Conservation (phyloP, 2,797 vertebrate species). For the Gymnopithys bicolor region DNA sequence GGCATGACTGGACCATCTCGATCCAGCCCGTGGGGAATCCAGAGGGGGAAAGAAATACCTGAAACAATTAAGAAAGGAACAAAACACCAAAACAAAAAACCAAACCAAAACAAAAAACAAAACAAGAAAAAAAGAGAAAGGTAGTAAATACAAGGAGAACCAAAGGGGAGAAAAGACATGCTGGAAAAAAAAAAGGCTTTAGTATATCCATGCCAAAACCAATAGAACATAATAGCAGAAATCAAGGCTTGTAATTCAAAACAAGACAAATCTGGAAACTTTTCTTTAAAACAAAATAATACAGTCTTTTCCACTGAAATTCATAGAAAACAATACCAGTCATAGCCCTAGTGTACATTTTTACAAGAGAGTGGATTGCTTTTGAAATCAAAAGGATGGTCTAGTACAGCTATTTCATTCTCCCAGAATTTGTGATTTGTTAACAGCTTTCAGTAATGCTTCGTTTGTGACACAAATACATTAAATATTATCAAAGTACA, state of each 20-base stretch:
- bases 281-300: slow-evolving; percentile 57
- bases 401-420: slow-evolving; percentile 12
- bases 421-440: not conserved
- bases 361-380: slow-evolving; percentile 47
- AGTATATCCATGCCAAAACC: slow-evolving; percentile 79
- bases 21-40: slow-evolving; percentile 90
- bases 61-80: slow-evolving; percentile 83
- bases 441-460: slow-evolving; percentile 38
- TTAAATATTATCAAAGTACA: slow-evolving; percentile 29
- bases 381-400: slow-evolving; percentile 35
- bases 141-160: slow-evolving; percentile 82
- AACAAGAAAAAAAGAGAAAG: slow-evolving; percentile 79
- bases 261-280: slow-evolving; percentile 69
- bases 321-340: not conserved
- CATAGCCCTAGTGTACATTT: slow-evolving; percentile 16
- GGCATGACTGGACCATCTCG: slow-evolving; percentile 87
- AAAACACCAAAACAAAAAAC: slow-evolving; percentile 75
- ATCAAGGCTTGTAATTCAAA: slow-evolving; percentile 73
- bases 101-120: slow-evolving; percentile 43
- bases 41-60: slow-evolving; percentile 96
- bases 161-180: slow-evolving; percentile 80
- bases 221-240: slow-evolving; percentile 76
- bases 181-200: slow-evolving; percentile 76
- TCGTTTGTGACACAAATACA: slow-evolving; percentile 31
- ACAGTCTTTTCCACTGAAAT: slow-evolving; percentile 53